Base-by-base conservation (phyloP, 1,140 invertebrate species). In the Radopholus similis region DNA sequence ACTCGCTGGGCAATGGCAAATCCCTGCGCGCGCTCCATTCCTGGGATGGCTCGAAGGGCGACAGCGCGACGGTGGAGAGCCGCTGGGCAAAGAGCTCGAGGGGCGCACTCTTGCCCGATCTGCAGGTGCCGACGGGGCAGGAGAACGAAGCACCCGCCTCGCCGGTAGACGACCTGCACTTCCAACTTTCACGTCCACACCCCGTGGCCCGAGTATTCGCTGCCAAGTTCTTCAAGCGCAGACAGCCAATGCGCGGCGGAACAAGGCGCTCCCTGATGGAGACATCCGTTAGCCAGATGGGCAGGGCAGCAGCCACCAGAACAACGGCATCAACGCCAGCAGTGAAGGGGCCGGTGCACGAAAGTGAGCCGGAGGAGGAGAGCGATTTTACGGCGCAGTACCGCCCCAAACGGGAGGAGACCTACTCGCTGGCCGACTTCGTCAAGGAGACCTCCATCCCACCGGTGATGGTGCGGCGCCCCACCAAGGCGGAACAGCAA, bases 301-400 rank as follows among this genome's bases (percentile, higher is more conserved):
- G 18, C 6, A 23, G 18, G 6, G 44, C 47, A 51, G 47, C 47
- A 51, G 18, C 47, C 8, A 51, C 23, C 15, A 28, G 47, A 51
- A 15, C 9, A 15, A 8, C 47, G 5, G 21, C 47, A 28, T 3
- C 1, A n/a, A n/a, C n/a, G n/a, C n/a, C n/a, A n/a, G n/a, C 47
- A 21, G 28, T 62, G 49, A 21, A n/a, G n/a, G n/a, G n/a, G n/a
- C n/a, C 32, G 28, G 9, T 62, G 18, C 15, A 11, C 32, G 59
- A 62, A 62, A 62, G 59, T 62, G 59, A 62, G 49, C 38, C 59
- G 8, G 59, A 62, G 34, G 59, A 62, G 34, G 59, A 62, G 49
- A 62, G 30, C 34, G 59, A 62, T 26, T 62, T 62, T 42, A 6
- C 47, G 30, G 59, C 59, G 21, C 59, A 62, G 47, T 62, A 62